Evolutionary conservation across 2,888 invertebrate genomes (phyloP), one percentile per base, ranked within the genome.

Genomic region (Dynastes grantii): DNA sequence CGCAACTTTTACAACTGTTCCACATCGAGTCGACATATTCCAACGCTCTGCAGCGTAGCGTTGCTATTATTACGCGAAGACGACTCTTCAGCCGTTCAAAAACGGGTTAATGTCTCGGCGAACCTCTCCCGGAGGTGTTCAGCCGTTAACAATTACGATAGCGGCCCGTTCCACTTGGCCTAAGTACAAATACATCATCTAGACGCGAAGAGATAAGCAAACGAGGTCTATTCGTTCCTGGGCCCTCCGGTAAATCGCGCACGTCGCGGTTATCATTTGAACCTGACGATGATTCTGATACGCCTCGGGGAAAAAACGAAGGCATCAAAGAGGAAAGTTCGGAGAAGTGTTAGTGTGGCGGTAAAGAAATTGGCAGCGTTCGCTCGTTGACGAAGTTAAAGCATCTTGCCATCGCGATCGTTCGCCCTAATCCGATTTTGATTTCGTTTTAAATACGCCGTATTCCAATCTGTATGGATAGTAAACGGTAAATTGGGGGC

Each of bases 131-230:
- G 61, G 73, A 75, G 73, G 73, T 75, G 61, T 61, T 75, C 73
- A 75, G 73, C 73, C 71, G 78, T 78, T 70, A 78, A 78, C 71
- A 71, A 71, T 78, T 78, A 78, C 70, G 73, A 78, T 73, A 64
- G 73, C 63, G 63, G 32, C 61, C 49, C 63, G 51, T 65, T 75
- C 65, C 65, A 76, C 68, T 64, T 76, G 45, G 73, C 61, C 65
- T 58, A 75, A 68, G 58, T 67, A 61, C 58, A 76, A 75, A 67
- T 76, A 75, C 78, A 78, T 78, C 76, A 76, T 78, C 61, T 61
- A 49, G 61, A 68, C 51, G 11, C 9, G 27, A 13, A 4, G 29
- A 61, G 73, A 75, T 75, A 75, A 75, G 73, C 73, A 75, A 75
- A 75, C 73, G 73, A 61, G 73, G 61, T 61, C 73, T 73, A 45